These are phyloP conservation scores for Scolopax mira DNA, from an alignment of 2,113 vertebrate genomes.

Conservation along the genomic window DNA sequence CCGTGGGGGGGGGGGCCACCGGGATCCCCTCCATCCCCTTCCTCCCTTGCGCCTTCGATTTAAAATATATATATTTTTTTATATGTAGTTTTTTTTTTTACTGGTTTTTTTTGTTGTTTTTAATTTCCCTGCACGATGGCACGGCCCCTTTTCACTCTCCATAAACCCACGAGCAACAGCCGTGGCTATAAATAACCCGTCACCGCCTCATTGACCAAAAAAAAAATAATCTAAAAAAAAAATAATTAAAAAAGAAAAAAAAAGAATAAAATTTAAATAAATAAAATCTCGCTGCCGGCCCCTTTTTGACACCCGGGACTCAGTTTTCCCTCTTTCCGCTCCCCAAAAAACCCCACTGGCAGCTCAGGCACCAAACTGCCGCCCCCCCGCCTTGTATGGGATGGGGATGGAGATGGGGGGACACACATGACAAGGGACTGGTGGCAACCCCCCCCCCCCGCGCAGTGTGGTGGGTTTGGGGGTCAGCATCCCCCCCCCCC, in stretches of 20 bases:
- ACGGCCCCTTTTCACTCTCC: background rate
- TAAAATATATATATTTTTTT: no score
- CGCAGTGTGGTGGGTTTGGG: fast-evolving
- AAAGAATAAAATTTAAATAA: no score
- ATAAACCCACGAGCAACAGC: background rate
- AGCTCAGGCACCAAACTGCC: background rate
- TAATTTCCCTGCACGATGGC: background rate
- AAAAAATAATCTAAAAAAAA: background rate
- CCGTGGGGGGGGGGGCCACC: fast-evolving
- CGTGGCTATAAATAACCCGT: slow-evolving; percentile 11
- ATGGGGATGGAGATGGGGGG: background rate
- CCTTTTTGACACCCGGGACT: background rate
- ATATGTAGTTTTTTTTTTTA: no score
- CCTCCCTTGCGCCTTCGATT: background rate
- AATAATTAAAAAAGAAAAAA: no score
- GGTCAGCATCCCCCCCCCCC: no score
- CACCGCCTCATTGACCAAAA: background rate
- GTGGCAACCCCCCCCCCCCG: background rate
- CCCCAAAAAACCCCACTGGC: background rate
- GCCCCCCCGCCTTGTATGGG: background rate
- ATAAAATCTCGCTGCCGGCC: background rate
- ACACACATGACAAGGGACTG: no score
- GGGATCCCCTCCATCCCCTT: background rate
- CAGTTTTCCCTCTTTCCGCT: background rate
- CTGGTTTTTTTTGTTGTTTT: background rate